Evolutionary conservation across 2,113 vertebrate species (phyloP), one percentile per base, ranked within the genome.

Genomic region (human (Homo sapiens)): DNA sequence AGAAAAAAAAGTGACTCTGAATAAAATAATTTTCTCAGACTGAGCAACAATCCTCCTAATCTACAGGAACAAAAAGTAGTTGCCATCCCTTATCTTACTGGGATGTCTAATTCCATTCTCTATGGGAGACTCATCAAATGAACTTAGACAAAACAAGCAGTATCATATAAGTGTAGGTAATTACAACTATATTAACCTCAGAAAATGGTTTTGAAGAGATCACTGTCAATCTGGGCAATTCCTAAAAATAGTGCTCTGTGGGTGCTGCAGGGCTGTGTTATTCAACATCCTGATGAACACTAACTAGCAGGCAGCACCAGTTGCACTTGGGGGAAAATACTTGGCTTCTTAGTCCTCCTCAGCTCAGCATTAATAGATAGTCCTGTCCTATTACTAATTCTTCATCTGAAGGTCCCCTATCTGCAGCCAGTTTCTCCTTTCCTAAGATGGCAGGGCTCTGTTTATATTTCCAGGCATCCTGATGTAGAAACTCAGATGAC

Each of bases 1-100:
- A n/a, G 20, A 16, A 22, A 45, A 22, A 50, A 81, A 81, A 90
- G 18, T 64, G 27, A 7, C 30, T 81, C 72, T 25, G 45, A 96
- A 48, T 66, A 38, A 94, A 96, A 89, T 40, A 55, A 91, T 87
- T 64, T 94, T 90, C 40, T 95, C 43, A 38, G 80, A 83, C 3
- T 35, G 32, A 85, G 72, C 13, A 85, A 57, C 64, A 89, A 73
- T 48, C 59, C n/a, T 76, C 68, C 35, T 48, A 50, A 2, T 64
- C 30, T 64, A 70, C 2, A 90, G 30, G n/a, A 85, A 90, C 38
- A 72, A 86, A 87, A 92, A 84, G 38, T 1, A 59, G 35, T 61
- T 6, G 6, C 8, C 57, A 70, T 64, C 43, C 91, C 30, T 94
- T 89, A 86, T 73, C 35, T 79, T 59, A 82, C 40, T 83, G 45